A percentile compares a stretch with the other conserved stretches of the same genome.
These are phyloP conservation scores for Streblospio benedicti DNA, from an alignment of 1,140 invertebrate species.

Conservation along the genomic window DNA sequence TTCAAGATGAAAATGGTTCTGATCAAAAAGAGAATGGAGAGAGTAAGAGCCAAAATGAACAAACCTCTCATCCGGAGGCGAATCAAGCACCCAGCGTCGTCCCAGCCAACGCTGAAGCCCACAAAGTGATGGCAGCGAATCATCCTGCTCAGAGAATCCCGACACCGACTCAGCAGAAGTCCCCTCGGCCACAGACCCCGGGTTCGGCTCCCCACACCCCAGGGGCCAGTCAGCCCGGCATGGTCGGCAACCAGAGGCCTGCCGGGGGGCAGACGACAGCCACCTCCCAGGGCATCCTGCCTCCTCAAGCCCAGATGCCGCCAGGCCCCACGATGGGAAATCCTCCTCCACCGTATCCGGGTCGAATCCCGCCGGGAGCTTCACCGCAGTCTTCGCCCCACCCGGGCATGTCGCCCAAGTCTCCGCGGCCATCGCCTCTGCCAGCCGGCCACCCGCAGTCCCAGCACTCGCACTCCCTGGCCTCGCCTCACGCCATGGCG, in stretches of 20 bases:
- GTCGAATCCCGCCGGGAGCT: neutral
- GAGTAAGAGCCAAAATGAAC: no score
- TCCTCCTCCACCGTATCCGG: neutral
- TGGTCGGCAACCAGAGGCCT: constrained; percentile 23
- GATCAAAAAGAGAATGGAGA: no score
- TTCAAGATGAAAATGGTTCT: no score
- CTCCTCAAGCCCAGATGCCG: neutral
- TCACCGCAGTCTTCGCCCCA: neutral
- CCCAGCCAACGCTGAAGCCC: no score
- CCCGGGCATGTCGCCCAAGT: neutral
- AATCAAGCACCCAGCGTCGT: no score
- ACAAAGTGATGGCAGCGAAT: no score
- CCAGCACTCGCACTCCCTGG: neutral
- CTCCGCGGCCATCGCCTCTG: neutral
- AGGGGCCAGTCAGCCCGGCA: constrained; percentile 10
- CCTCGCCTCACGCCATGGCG: neutral
- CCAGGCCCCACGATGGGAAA: neutral
- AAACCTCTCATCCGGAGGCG: no score
- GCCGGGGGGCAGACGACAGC: constrained; percentile 26
- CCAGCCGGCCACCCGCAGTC: neutral
- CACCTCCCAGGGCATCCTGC: neutral
- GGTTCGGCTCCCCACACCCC: constrained; percentile 12
- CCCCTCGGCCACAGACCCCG: constrained; percentile 18
- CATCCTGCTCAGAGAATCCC: no score
- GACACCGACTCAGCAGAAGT: no score